Evolutionary conservation across 2,888 invertebrate genomes (phyloP).

Genomic region (Pasiphila rectangulata): DNA sequence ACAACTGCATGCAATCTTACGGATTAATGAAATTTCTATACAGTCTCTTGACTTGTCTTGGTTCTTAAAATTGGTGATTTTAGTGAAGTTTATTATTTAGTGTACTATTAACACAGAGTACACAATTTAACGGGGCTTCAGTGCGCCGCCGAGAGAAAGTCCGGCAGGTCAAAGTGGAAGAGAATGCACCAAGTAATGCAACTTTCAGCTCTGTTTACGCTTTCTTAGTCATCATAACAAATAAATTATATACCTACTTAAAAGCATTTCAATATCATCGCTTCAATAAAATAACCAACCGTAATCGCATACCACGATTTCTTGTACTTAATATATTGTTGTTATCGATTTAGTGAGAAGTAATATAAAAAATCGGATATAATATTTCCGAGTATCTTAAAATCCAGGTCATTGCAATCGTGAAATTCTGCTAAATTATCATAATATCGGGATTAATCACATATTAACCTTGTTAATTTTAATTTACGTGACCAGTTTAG

Average conservation of each 20-base stretch:
- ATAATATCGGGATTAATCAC: neutral
- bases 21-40: neutral
- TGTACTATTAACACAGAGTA: neutral
- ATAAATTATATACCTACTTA: neutral
- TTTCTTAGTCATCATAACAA: neutral
- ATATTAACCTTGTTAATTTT: neutral
- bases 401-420: constrained; percentile 37
- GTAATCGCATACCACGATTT: too few species aligned
- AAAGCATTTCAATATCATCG: neutral
- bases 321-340: too few species aligned
- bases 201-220: constrained; percentile 5
- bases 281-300: neutral
- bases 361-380: too few species aligned
- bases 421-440: constrained; percentile 19
- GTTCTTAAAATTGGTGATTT: neutral
- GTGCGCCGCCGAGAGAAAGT: constrained; percentile 21
- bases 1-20: constrained; percentile 5
- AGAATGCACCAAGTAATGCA: constrained; percentile 9
- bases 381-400: too few species aligned
- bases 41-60: neutral
- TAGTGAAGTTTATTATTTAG: neutral
- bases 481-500: neutral
- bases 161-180: constrained; percentile 12
- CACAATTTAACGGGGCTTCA: constrained; percentile 10
- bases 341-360: too few species aligned